Percentiles rank a stretch among this genome's conserved stretches.
Evolutionary conservation across 2,113 vertebrate species (phyloP).

Genomic region (Noctilio leporinus): DNA sequence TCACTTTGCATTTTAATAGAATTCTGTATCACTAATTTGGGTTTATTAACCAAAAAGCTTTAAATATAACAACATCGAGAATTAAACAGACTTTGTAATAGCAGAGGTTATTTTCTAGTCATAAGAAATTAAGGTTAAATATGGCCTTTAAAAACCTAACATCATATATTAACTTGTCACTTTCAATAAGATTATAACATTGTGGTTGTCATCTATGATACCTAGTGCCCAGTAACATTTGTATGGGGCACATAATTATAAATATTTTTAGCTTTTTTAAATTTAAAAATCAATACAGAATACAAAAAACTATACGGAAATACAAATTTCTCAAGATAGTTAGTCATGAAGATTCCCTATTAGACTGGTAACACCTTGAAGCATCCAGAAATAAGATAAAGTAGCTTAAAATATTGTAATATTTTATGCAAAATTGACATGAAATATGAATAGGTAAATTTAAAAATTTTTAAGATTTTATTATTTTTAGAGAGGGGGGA

Average conservation of each 20-base stretch:
- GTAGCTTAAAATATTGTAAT: neutral
- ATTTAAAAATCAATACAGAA: neutral
- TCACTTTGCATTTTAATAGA: constrained; percentile 8
- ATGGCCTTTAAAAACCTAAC: neutral
- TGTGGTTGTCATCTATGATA: neutral
- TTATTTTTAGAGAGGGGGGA: no score
- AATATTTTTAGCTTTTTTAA: constrained; percentile 1
- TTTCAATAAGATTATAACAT: constrained; percentile 22
- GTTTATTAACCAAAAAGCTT: constrained; percentile 3
- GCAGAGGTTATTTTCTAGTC: neutral
- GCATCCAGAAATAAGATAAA: neutral
- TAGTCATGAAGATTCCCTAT: neutral
- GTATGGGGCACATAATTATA: neutral
- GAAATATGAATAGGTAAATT: neutral
- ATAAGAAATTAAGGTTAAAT: neutral
- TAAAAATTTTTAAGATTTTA: no score
- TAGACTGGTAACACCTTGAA: neutral
- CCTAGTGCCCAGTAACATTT: neutral
- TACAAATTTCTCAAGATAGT: neutral
- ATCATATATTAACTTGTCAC: neutral
- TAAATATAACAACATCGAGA: neutral
- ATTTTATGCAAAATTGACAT: neutral
- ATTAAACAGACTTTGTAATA: neutral
- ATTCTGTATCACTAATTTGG: neutral
- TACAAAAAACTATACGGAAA: neutral